Evolutionary conservation across 2,888 invertebrate genomes (phyloP), one percentile per base, ranked within the genome.

Genomic region (Frankliniella intonsa): DNA sequence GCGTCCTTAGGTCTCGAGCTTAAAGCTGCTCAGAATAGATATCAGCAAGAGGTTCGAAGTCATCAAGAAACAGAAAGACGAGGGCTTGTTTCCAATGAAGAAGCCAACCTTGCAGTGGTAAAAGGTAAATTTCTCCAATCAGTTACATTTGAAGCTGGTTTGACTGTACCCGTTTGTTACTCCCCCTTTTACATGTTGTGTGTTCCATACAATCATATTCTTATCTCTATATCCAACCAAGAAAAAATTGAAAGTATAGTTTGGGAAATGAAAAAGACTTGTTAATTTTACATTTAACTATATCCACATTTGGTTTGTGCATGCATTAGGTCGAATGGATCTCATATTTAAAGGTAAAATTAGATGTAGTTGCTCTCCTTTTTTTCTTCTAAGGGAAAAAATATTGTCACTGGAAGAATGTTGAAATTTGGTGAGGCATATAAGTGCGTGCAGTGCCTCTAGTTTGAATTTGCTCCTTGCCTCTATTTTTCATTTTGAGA

Each of bases 91-190:
- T 96, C 93, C 86, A 94, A 96, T 87, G 97, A 97, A 88, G 97
- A 97, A 88, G 96, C 97, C 81, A 97, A 96, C 89, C 89, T 96
- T 87, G 97, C 97, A 89, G 94, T 95, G 86, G 96, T 96, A 83
- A 97, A 97, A 92, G 94, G 96, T 96, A 88, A 86, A 85, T 82
- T 38, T 38, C 2, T 5, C 38, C 38, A 38, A 38, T 38, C 38
- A 38, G 5, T 38, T 38, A 3, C 38, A 5, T 38, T 38, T 38
- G 2, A 38, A 38, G 38, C 38, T 2, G 38, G 38, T 5, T 38
- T 38, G 2, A 38, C 38, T 38, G 38, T 2, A 38, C 38, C 38
- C 5, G 38, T 38, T 38, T 38, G 38, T 38, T 38, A 38, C 38
- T 38, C 38, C 38, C n/a, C n/a, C n/a, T n/a, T 38, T 3, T 5